Evolutionary conservation across 2,113 vertebrate genomes (phyloP), one percentile per base, ranked within the genome.

Genomic region (Zeus faber): DNA sequence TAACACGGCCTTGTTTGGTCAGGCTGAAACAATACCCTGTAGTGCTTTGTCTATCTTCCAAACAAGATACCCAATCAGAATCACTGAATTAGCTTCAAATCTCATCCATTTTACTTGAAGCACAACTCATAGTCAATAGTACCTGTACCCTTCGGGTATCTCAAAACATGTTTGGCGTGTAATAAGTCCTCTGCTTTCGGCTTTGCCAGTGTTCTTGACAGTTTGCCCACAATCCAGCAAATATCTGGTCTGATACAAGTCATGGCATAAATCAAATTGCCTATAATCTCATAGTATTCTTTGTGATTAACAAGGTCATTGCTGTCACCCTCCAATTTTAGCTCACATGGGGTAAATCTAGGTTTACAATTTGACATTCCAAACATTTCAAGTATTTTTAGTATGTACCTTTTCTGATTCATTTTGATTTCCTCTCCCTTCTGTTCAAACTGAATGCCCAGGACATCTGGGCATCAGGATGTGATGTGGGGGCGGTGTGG

Each of bases 361-460:
- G 56, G 44, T 58, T 51, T 76, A 13, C 59, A 76, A 3, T 76
- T 24, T 39, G 47, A 54, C 58, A 67, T 54, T 17, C 39, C 50
- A 18, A 58, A 58, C 17, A 27, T 58, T 14, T 49, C 45, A 16
- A 65, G 33, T 10, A 54, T 55, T 24, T 58, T 67, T 29, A 4
- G 1, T 2, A 65, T 69, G 37, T 49, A 68, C 39, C 11, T 58
- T 8, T 45, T 46, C 10, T 62, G 66, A 7, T 39, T 63, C 49
- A 70, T 66, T 41, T 47, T 51, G 13, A 57, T 22, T 62, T 58
- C 14, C 9, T 21, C 29, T 33, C 21, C 21, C 39, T 23, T 71
- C 1, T 70, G 48, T n/a, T 58, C 39, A 67, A 75, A 74, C 23
- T 71, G 10, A 39, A 67, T 77, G 2, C 53, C 74, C 7, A 58